Conservation (phyloP, 1,140 invertebrate genomes). For the Dysdera silvatica region DNA sequence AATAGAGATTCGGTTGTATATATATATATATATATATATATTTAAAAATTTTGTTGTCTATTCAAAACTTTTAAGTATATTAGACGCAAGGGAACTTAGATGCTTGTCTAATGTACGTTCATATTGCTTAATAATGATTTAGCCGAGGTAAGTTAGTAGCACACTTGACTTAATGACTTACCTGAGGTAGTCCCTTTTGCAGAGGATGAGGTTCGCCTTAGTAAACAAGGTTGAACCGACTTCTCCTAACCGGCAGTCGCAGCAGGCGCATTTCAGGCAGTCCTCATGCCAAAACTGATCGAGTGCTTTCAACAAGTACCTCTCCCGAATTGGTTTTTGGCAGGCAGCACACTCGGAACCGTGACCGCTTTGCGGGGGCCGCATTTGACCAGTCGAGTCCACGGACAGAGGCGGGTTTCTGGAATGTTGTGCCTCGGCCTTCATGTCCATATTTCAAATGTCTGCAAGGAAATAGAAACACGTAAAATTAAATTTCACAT, state of each 20-base stretch:
- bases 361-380: neutral
- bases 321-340: conserved; percentile 47
- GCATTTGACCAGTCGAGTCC: conserved; percentile 2
- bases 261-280: conserved; percentile 86
- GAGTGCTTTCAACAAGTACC: conserved; percentile 52
- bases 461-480: neutral
- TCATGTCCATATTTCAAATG: conserved; percentile 28
- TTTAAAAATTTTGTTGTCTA: no score
- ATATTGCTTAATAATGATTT: no score
- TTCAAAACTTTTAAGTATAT: no score
- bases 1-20: no score
- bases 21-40: no score
- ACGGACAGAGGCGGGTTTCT: conserved; percentile 2
- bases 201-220: conserved; percentile 86
- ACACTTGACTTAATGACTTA: no score
- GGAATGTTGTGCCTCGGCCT: conserved; percentile 23
- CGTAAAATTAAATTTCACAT: neutral
- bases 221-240: conserved; percentile 84
- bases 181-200: conserved; percentile 88
- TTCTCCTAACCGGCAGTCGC: conserved; percentile 81
- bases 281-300: conserved; percentile 90
- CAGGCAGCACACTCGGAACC: conserved; percentile 45
- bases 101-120: no score
- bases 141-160: no score
- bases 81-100: no score